These are phyloP conservation scores for Lepidurus arcticus DNA, from an alignment of 1,140 invertebrate species.

Conservation along the genomic window DNA sequence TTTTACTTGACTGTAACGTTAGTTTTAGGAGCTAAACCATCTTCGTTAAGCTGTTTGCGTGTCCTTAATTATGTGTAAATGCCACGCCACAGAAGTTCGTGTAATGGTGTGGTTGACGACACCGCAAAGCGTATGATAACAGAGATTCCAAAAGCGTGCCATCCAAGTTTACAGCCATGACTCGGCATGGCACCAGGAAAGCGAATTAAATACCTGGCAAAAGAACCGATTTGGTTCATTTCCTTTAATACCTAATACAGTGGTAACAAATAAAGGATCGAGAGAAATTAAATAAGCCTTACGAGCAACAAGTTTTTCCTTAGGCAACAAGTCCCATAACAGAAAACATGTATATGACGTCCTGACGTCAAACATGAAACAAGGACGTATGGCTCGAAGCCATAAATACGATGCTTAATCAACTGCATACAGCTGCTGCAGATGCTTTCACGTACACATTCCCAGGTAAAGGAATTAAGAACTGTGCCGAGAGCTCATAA, in stretches of 20 bases:
- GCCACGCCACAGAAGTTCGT: neutral
- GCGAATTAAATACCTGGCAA: neutral
- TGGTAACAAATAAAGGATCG: neutral
- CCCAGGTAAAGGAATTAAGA: slow-evolving; percentile 15
- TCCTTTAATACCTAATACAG: neutral
- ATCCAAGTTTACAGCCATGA: neutral
- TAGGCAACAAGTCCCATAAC: neutral
- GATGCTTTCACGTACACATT: slow-evolving; percentile 11
- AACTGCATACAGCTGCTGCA: slow-evolving; percentile 14
- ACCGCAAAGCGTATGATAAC: neutral
- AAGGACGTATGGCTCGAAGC: neutral
- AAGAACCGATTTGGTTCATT: neutral
- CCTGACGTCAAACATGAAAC: neutral
- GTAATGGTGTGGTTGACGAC: neutral
- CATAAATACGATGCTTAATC: slow-evolving; percentile 18
- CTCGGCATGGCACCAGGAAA: neutral
- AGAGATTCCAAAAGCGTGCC: neutral
- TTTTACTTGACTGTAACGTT: too few species aligned
- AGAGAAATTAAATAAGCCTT: neutral
- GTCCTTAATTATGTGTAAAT: neutral
- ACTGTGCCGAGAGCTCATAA: neutral
- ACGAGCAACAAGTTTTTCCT: neutral
- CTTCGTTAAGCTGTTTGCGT: neutral
- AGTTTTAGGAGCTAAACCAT: too few species aligned
- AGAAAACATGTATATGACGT: neutral